phyloP scores from a whole-genome alignment of 1,140 invertebrate species.

The Penaeus indicus region DNA sequence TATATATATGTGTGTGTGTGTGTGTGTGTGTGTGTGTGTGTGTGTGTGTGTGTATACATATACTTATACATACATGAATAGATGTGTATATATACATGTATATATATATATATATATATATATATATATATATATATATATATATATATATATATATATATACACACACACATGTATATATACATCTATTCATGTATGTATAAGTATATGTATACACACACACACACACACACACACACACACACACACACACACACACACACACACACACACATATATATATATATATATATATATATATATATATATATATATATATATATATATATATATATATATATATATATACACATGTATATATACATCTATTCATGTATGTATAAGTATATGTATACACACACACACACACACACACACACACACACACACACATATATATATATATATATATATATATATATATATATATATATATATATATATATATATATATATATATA shows the following conservation, averaged over 20 bases:
- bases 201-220: constrained; percentile 3
- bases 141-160: constrained; percentile 18
- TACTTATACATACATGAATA: background rate
- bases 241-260: background rate
- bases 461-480: constrained; percentile 16
- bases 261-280: too few species aligned
- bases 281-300: too few species aligned
- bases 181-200: background rate
- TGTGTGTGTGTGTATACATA: constrained; percentile 2
- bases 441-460: constrained; percentile 11
- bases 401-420: background rate
- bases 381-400: background rate
- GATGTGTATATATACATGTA: background rate
- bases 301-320: too few species aligned
- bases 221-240: background rate
- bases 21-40: background rate
- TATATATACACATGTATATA: constrained; percentile 12
- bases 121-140: background rate
- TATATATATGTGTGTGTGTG: background rate
- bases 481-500: constrained; percentile 20
- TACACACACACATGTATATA: constrained; percentile 6
- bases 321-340: constrained; percentile 20
- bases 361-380: background rate
- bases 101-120: constrained; percentile 26
- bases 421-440: background rate